These are phyloP conservation scores for Pempheris klunzingeri DNA, from an alignment of 2,797 vertebrate species.

Conservation along the genomic window DNA sequence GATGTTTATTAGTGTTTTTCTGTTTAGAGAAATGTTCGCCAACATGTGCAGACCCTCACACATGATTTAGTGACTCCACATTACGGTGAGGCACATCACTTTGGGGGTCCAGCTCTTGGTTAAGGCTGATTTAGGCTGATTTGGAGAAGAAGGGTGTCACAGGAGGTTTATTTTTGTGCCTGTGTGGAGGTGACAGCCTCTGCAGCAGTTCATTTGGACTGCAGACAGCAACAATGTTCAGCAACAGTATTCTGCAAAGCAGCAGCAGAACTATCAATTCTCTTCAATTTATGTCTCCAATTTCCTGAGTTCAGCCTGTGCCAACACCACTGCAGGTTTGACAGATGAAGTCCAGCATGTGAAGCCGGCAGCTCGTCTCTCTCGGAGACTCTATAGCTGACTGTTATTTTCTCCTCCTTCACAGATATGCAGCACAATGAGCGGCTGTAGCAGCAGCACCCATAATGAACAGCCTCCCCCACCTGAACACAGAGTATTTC, in stretches of 20 bases:
- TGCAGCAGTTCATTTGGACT: conserved; percentile 66
- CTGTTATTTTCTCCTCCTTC: conserved; percentile 35
- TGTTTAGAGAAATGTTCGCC: background rate
- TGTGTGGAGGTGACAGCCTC: conserved; percentile 54
- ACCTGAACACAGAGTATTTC: conserved; percentile 68
- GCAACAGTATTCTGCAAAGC: conserved; percentile 69
- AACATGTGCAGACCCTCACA: background rate
- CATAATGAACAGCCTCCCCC: conserved; percentile 75
- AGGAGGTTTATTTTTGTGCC: conserved; percentile 49
- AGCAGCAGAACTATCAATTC: conserved; percentile 72
- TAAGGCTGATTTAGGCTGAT: conserved; percentile 16
- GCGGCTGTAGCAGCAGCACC: conserved; percentile 60
- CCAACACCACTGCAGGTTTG: conserved; percentile 67
- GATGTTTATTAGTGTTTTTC: background rate
- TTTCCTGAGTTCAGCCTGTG: conserved; percentile 64
- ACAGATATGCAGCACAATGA: conserved; percentile 60
- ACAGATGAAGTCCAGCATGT: conserved; percentile 72
- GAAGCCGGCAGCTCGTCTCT: conserved; percentile 68
- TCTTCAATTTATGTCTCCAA: conserved; percentile 80
- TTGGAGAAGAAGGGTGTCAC: conserved; percentile 35
- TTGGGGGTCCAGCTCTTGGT: conserved; percentile 21
- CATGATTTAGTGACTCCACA: conserved; percentile 24
- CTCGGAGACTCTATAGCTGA: conserved; percentile 57
- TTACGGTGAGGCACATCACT: conserved; percentile 33
- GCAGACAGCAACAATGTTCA: conserved; percentile 71